phyloP scores from a whole-genome alignment of 2,113 vertebrate species.

The Anguilla japonica region DNA sequence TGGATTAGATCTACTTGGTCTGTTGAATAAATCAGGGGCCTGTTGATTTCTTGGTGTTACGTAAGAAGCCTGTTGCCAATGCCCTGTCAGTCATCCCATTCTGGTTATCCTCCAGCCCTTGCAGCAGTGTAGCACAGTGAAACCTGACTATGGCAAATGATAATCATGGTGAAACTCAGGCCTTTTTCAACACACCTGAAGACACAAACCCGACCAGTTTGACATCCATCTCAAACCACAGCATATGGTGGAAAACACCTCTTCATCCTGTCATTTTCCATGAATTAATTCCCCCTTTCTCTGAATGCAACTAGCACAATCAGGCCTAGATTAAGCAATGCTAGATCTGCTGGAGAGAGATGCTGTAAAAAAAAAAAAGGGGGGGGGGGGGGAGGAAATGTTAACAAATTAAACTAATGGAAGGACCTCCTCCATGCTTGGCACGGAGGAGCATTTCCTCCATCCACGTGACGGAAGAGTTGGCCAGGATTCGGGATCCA shows the following conservation, averaged over 20 bases:
- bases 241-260: not conserved
- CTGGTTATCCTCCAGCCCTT: not conserved
- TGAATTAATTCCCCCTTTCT: not conserved
- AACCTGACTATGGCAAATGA: slow-evolving; percentile 1
- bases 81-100: slow-evolving; percentile 6
- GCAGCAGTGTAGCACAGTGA: not conserved
- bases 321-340: slow-evolving; percentile 26
- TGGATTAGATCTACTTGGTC: slow-evolving; percentile 16
- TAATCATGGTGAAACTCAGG: not conserved
- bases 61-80: slow-evolving; percentile 27
- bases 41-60: slow-evolving; percentile 26
- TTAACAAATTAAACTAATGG: slow-evolving; percentile 37
- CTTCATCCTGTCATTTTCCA: slow-evolving; percentile 23
- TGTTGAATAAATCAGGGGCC: slow-evolving; percentile 26
- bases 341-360: slow-evolving; percentile 21
- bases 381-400: slow-evolving; percentile 27
- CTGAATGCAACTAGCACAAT: slow-evolving; percentile 16
- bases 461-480: slow-evolving; percentile 27
- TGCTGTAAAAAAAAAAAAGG: slow-evolving; percentile 15
- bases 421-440: slow-evolving; percentile 26
- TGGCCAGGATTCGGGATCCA: not conserved
- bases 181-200: not conserved
- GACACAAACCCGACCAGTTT: not conserved
- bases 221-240: not conserved
- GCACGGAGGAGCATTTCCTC: slow-evolving; percentile 12